Evolutionary conservation across 2,888 invertebrate species (phyloP), one percentile per base, ranked within the genome.

Genomic region (Ommatoiulus sabulosus): DNA sequence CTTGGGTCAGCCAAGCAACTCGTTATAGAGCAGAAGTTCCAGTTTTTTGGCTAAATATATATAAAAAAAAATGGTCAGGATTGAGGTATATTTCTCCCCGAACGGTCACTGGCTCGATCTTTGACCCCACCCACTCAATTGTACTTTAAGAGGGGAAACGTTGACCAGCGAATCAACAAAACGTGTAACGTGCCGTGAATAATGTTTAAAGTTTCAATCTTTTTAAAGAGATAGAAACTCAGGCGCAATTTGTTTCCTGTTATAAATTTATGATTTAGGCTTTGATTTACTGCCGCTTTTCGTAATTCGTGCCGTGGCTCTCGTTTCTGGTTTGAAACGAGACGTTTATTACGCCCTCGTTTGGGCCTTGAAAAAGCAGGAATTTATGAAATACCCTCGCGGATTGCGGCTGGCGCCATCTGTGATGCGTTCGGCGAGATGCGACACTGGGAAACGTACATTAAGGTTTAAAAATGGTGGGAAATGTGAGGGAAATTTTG

Each of bases 91-190:
- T 72, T 72, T 72, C 24, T 24, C 24, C n/a, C 46, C 46, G 1
- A 72, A 72, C 72, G 72, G 72, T 72, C 72, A 72, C 72, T n/a
- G 72, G 72, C 72, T 72, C 5, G 72, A 72, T n/a, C 72, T 72
- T 24, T 72, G 72, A 72, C 72, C 72, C 72, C 72, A 72, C 72
- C 72, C 72, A 72, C 72, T 72, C 72, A 72, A 72, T 72, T 72
- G 72, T 52, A 52, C 72, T 20, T n/a, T 72, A 17, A 2, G 12
- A 52, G 72, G 72, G 72, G 72, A 72, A 72, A 72, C 24, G 72
- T 72, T 72, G 52, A 52, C 52, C 52, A 52, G 52, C 5, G 8
- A 52, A 15, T 15, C 46, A 46, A 46, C n/a, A n/a, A 46, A 4
- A 7, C 8, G 46, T 8, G 46, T 46, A 72, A 72, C 72, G 72